phyloP scores from a whole-genome alignment of 2,113 vertebrate species.

The Onychorhynchus coronatus region DNA sequence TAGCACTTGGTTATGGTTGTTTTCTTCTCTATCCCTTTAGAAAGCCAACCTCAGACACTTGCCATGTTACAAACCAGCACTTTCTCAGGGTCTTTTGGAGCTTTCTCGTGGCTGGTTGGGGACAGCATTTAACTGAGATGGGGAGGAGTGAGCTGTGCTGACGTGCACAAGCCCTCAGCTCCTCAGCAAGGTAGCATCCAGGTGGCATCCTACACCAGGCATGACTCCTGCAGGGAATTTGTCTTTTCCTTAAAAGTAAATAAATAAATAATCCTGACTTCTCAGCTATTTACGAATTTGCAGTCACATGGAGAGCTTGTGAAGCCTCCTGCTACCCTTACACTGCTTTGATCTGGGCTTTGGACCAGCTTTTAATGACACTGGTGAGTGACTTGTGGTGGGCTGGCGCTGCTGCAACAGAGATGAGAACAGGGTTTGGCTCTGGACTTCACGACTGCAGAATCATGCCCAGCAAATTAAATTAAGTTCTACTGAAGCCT shows the following conservation, averaged over 20 bases:
- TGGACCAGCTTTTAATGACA: background rate
- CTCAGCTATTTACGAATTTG: background rate
- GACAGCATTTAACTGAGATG: fast-evolving
- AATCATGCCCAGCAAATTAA: conserved; percentile 1
- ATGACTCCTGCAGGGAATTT: fast-evolving
- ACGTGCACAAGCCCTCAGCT: fast-evolving
- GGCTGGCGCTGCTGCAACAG: background rate
- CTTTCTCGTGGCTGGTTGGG: background rate
- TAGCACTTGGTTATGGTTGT: fast-evolving
- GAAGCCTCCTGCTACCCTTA: background rate
- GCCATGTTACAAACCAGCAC: background rate
- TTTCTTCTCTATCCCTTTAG: background rate
- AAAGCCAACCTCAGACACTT: background rate
- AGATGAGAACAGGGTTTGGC: background rate
- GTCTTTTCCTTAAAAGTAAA: background rate
- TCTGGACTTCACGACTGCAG: background rate
- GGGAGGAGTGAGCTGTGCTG: background rate
- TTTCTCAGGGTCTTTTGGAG: background rate
- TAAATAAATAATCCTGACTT: background rate
- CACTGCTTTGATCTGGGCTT: background rate
- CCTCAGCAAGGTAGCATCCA: background rate
- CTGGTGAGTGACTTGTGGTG: background rate
- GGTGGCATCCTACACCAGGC: background rate
- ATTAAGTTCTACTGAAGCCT: background rate
- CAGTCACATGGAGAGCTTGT: background rate